Evolutionary conservation across 2,888 invertebrate species (phyloP).

Genomic region (Melitaea athalia): DNA sequence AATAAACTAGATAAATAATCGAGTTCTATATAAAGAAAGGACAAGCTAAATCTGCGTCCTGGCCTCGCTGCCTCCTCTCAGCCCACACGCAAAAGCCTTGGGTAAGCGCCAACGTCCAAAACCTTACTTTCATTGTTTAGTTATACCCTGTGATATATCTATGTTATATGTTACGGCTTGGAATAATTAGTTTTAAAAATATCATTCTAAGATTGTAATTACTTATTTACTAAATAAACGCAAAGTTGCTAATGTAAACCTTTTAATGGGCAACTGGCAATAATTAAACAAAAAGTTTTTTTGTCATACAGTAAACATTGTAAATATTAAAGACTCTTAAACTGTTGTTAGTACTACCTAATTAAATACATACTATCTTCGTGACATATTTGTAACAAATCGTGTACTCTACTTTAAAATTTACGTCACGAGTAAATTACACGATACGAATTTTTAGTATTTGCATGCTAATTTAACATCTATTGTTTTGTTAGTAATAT

Average conservation of each 20-base stretch:
- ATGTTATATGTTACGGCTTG: too few relatives aligned
- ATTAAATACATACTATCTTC: slow-evolving; percentile 15
- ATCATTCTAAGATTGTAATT: background rate
- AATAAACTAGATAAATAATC: slow-evolving; percentile 23
- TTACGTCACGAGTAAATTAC: slow-evolving; percentile 10
- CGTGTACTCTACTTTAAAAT: slow-evolving; percentile 7
- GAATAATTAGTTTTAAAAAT: background rate
- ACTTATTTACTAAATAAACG: too few relatives aligned
- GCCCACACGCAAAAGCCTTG: slow-evolving; percentile 74
- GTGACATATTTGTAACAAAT: slow-evolving; percentile 11
- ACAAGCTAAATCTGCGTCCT: slow-evolving; percentile 33
- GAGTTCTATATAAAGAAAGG: slow-evolving; percentile 34
- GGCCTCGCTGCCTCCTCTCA: slow-evolving; percentile 56
- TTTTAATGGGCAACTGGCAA: background rate
- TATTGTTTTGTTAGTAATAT: slow-evolving; percentile 14
- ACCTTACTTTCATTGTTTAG: slow-evolving; percentile 44
- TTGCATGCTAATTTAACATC: slow-evolving; percentile 9
- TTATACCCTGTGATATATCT: slow-evolving; percentile 11
- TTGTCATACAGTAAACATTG: too few relatives aligned
- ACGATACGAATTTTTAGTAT: slow-evolving; percentile 14
- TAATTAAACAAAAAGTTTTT: background rate
- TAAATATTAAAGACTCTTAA: too few relatives aligned
- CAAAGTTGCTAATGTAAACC: too few relatives aligned
- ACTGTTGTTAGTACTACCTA: slow-evolving; percentile 25
- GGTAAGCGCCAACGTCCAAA: slow-evolving; percentile 67